These are phyloP conservation scores for Lagodon rhomboides DNA, from an alignment of 2,797 vertebrate genomes.

Conservation along the genomic window DNA sequence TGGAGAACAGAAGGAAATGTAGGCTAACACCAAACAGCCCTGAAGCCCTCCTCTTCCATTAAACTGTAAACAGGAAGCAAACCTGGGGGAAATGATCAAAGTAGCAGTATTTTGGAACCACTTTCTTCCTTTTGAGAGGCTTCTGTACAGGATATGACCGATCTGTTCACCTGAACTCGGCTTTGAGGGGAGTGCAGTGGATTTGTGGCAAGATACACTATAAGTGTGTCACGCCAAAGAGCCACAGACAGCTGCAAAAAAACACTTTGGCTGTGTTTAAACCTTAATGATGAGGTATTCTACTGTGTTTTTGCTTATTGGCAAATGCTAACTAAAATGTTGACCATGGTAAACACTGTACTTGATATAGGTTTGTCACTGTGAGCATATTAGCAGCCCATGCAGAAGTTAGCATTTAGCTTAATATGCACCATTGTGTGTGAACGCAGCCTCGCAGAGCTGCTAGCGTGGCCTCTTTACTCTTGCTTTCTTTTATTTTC, in stretches of 20 bases:
- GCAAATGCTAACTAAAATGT: neutral
- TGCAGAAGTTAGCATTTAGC: neutral
- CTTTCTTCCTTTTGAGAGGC: conserved; percentile 2
- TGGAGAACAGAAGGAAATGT: conserved; percentile 24
- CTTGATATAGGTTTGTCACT: neutral
- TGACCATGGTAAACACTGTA: neutral
- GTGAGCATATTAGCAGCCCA: neutral
- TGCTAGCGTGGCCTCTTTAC: neutral
- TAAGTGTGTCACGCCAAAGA: neutral
- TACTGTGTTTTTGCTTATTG: neutral
- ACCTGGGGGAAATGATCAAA: conserved; percentile 24
- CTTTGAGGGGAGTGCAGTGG: neutral
- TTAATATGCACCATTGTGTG: too few species aligned
- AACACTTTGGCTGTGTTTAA: too few species aligned
- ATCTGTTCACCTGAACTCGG: neutral
- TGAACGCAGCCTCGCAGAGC: too few species aligned
- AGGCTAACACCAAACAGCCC: conserved; percentile 1
- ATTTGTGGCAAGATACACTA: neutral
- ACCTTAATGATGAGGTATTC: too few species aligned
- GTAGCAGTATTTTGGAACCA: conserved; percentile 7
- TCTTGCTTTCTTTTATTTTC: neutral
- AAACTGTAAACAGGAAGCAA: conserved; percentile 31
- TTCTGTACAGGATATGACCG: conserved; percentile 1
- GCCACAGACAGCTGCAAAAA: neutral
- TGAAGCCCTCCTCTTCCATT: conserved; percentile 3